Base-by-base conservation (phyloP, 2,888 invertebrate species). In the Ichneumon xanthorius region DNA sequence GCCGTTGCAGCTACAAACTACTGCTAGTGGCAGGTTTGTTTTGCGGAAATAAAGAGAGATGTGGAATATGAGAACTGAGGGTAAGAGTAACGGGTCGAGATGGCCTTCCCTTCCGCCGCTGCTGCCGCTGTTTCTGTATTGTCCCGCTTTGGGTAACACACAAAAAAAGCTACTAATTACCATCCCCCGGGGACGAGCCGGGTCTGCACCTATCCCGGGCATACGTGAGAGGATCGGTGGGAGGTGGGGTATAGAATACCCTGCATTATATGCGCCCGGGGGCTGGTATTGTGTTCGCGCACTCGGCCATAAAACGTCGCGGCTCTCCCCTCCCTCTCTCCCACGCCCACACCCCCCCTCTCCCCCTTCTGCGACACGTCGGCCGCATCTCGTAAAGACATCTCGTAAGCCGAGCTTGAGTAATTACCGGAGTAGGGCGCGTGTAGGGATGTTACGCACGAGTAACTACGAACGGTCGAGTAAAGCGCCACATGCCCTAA, bases 81-180 rank as follows among this genome's bases (percentile, higher is more conserved):
- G 71, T 80, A 76, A 71, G 76, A 80, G 73, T 70, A 79, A 70
- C 63, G 71, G 48, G 65, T 63, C 26, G 83, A 71, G 75, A 80
- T 80, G 75, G 65, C 37, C 70, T 76, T 70, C 45, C 48, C 45
- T 67, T n/a, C 58, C 61, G 71, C 80, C 16, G 63, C 50, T 53
- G 40, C 40, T 48, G 63, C 75, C 45, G 50, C 70, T 68, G 72
- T 30, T 33, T 50, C 37, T 84, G 68, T 50, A 84, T 80, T 80
- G 71, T 80, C 65, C 71, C 55, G 65, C 71, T 80, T 80, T 80
- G 65, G 76, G 71, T 70, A 33, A 80, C 45, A 45, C 16, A 80
- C 76, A 84, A 67, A 80, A 84, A 84, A 80, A 71, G 55, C 80
- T 80, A 50, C 84, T 84, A 80, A 84, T 84, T 84, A 84, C 84